Base-by-base conservation (phyloP, 1,140 invertebrate genomes). In the Scaptomyza hsui region DNA sequence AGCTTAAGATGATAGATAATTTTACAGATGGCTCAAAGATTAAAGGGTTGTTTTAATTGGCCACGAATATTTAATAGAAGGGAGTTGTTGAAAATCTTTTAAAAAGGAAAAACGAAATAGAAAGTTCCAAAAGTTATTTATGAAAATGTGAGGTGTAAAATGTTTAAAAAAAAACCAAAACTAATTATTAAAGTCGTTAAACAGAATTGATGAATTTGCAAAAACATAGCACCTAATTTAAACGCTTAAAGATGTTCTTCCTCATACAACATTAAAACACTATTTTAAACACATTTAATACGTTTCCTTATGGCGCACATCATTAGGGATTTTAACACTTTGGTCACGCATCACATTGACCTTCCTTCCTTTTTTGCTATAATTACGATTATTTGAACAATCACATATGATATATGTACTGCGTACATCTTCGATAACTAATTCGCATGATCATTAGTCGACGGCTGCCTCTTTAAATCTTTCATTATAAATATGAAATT, bases 361-460 rank as follows among this genome's bases (percentile, higher is more conserved):
- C 60, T 70, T 70, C 42, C 60, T 21, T 13, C 10, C 26, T n/a
- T n/a, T n/a, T n/a, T 48, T 48, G 24, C n/a, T 29, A 16, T 63
- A 49, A 70, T 63, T 70, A 48, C 26, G 47, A 15, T n/a, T n/a
- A 45, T 39, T 49, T 49, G 39, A 57, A 68, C 57, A 82, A 64
- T 69, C 67, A 37, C 57, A 61, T 35, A 62, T 51, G 48, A 37
- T n/a, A 37, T 13, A 52, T 65, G 26, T 60, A 61, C 42, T 53
- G 44, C 75, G 70, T 24, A 44, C 73, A 74, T 68, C 65, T 24
- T 55, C 55, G 37, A 45, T 55, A 81, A 52, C 62, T 49, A 71
- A 74, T 80, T 80, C 49, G 59, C 82, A 75, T 72, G 74, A 68
- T 77, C 82, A 86, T 85, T 85, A 85, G 82, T 37, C 68, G 53